Evolutionary conservation across 2,797 vertebrate genomes (phyloP), one percentile per base, ranked within the genome.

Genomic region (Crenichthys baileyi): DNA sequence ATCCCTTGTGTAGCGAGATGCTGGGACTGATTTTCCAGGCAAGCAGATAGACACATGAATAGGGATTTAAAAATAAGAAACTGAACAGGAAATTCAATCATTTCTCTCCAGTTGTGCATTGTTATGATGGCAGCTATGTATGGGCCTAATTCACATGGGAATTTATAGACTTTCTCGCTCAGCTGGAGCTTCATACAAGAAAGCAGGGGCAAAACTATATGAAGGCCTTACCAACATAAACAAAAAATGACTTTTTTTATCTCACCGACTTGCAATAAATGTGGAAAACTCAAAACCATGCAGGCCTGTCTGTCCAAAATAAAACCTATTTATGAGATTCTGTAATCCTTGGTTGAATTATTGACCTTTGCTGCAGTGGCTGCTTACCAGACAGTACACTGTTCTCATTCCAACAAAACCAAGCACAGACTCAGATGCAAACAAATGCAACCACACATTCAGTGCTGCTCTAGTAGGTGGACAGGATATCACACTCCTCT

Each of bases 71-170:
- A 24, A 53, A 74, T 44, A 79, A 76, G 39, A 78, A 60, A 36
- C 72, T 68, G 36, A 90, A 87, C 55, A 79, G 87, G 70, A 91
- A 90, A 89, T 92, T 87, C 85, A 91, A 89, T 93, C 85, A 85
- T 60, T 78, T 76, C 67, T 46, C 72, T 89, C 70, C 76, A 63
- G 79, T 72, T 80, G 72, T 78, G 80, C 44, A 16, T 84, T 88
- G 78, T 85, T 84, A 76, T 73, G 74, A 61, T 53, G 51, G 79
- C 13, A 44, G 82, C 83, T 80, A 68, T 78, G 78, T 73, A 81
- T 77, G 84, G 84, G 83, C 71, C 77, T 63, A 8, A 80, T 86
- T 89, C 83, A 86, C 75, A 22, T 24, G 50, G 70, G 81, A 87
- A 84, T 78, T 73, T 36, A 46, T 72, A 80, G 81, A 85, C 89